Evolutionary conservation across 2,888 invertebrate genomes (phyloP).

Genomic region (Rotaria sp.): DNA sequence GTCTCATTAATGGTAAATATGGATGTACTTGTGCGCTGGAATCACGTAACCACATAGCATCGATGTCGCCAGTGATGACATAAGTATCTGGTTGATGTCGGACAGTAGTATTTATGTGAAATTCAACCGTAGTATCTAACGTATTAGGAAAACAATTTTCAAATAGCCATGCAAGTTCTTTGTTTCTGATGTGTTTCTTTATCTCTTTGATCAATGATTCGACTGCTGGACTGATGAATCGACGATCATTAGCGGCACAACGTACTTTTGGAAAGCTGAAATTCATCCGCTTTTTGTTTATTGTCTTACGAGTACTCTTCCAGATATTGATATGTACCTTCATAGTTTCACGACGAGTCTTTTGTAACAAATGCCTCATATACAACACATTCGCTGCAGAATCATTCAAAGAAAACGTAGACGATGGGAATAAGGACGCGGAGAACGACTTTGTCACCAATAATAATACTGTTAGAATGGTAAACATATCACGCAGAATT

Average conservation of each 20-base stretch:
- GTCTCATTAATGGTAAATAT: not conserved
- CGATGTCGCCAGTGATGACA: not conserved
- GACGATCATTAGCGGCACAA: not conserved
- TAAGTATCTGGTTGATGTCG: not conserved
- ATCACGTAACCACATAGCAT: not conserved
- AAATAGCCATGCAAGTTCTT: not conserved
- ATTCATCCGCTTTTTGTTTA: too few species aligned
- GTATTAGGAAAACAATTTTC: constrained; percentile 10
- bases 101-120: not conserved
- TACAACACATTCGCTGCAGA: too few species aligned
- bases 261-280: not conserved
- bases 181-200: not conserved
- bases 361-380: too few species aligned
- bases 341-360: too few species aligned
- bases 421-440: too few species aligned
- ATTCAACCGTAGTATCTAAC: not conserved
- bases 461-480: too few species aligned
- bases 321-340: too few species aligned
- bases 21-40: not conserved
- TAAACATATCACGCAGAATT: too few species aligned
- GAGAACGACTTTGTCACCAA: too few species aligned
- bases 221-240: not conserved
- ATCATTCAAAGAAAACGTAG: too few species aligned
- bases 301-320: too few species aligned
- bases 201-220: not conserved